Percentiles rank a stretch among this genome's conserved stretches.
These are phyloP conservation scores for Serrognathus titanus DNA, from an alignment of 2,888 invertebrate species.

Conservation along the genomic window DNA sequence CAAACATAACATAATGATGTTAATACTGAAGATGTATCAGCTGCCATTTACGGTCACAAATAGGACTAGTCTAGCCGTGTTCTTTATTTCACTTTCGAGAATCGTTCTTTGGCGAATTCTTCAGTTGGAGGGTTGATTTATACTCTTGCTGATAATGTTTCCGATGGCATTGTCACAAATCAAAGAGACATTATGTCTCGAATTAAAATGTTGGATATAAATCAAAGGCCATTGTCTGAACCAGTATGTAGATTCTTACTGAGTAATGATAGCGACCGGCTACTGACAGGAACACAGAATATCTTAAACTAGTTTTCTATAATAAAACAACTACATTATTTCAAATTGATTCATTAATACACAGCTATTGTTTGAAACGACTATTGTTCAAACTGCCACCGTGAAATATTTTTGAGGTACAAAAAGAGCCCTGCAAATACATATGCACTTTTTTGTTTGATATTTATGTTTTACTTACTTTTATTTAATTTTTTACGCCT, in stretches of 20 bases:
- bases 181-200: conserved; percentile 50
- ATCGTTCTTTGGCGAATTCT: conserved; percentile 27
- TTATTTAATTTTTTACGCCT: too few relatives aligned
- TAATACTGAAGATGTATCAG: neutral
- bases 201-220: conserved; percentile 48
- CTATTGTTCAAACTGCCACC: neutral
- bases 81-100: conserved; percentile 16
- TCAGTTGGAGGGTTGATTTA: conserved; percentile 41
- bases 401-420: neutral
- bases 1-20: too few relatives aligned
- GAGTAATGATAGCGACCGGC: conserved; percentile 37
- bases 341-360: conserved; percentile 3
- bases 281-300: conserved; percentile 28
- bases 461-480: too few relatives aligned
- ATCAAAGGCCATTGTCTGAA: conserved; percentile 48
- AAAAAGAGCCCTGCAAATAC: too few relatives aligned
- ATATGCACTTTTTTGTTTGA: too few relatives aligned
- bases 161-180: conserved; percentile 48
- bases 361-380: neutral
- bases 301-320: conserved; percentile 18
- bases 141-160: conserved; percentile 46
- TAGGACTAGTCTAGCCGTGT: conserved; percentile 18
- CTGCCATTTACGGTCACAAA: conserved; percentile 17
- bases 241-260: conserved; percentile 47
- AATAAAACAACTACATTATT: conserved; percentile 15